Evolutionary conservation across 2,888 invertebrate genomes (phyloP).

Genomic region (Theretra japonica): DNA sequence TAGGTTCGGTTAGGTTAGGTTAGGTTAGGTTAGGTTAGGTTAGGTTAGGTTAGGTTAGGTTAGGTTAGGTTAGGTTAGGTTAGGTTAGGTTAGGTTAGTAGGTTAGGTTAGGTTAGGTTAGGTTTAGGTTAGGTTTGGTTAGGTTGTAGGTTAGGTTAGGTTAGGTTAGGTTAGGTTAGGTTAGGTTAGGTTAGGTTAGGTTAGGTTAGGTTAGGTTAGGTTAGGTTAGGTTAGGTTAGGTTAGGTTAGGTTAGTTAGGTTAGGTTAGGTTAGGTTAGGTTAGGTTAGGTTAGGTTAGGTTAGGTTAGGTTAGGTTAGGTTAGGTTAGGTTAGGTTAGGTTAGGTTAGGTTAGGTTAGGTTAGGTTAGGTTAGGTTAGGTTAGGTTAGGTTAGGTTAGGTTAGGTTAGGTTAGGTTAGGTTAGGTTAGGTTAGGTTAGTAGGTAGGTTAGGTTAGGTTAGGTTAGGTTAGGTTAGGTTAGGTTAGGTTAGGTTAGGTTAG

Average conservation of each 20-base stretch:
- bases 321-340: constrained; percentile 45
- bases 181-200: constrained; percentile 43
- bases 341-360: constrained; percentile 45
- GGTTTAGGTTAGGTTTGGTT: constrained; percentile 37
- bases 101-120: constrained; percentile 35
- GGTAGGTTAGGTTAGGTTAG: constrained; percentile 33
- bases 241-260: constrained; percentile 44
- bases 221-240: constrained; percentile 39
- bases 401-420: constrained; percentile 45
- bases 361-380: constrained; percentile 46
- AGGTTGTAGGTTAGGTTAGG: constrained; percentile 40
- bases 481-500: no score
- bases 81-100: constrained; percentile 40
- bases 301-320: constrained; percentile 46
- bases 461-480: no score
- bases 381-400: constrained; percentile 45
- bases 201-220: constrained; percentile 41
- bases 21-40: constrained; percentile 38
- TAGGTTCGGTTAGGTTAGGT: constrained; percentile 20
- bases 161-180: constrained; percentile 40
- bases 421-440: constrained; percentile 38
- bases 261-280: constrained; percentile 42
- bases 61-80: constrained; percentile 40
- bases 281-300: constrained; percentile 40
- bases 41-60: constrained; percentile 39